Base-by-base conservation (phyloP, 1,140 invertebrate genomes). In the Rhizoglyphus robini region DNA sequence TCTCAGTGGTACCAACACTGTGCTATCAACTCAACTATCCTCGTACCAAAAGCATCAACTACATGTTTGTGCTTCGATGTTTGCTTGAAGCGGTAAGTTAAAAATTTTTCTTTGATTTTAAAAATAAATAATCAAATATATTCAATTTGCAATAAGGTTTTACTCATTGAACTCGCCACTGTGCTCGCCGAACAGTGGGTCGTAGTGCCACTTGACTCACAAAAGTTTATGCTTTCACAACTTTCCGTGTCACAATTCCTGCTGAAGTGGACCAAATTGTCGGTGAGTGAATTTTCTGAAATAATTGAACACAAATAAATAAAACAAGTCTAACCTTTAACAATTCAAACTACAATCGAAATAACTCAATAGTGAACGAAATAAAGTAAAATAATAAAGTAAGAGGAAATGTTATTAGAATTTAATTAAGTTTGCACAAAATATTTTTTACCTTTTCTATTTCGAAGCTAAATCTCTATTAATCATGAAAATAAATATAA, bases 1-100 rank as follows among this genome's bases (percentile, higher is more conserved):
- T 38, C 15, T 1, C 36, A 1, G 31, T 23, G n/a, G 15, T 27
- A 23, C 58, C 58, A 11, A 60, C 58, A 2, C 13, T 29, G 15
- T 60, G 58, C 29, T 60, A 60, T 60, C 58, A 60, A 46, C 25
- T 15, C 13, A 60, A 60, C 27, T 60, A 29, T 60, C 58, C 58
- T 29, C 15, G 15, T 13, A 60, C 15, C 15, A 60, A 60, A 34
- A 23, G 18, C 11, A 15, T 15, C 2, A 60, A 60, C 27, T 60
- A 2, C n/a, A 38, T 23, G n/a, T 60, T 58, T 34, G 27, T 60
- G 58, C n/a, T 32, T 46, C n/a, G 58, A 2, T 32, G 58, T 60
- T 60, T 60, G 3, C 13, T 58, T 58, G 54, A 58, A 58, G 15
- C 11, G 15, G 54, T 58, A 58, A 46, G 41, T 46, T 15, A 3